Evolutionary conservation across 2,113 vertebrate genomes (phyloP), one percentile per base, ranked within the genome.

Genomic region (Colaptes auratus): DNA sequence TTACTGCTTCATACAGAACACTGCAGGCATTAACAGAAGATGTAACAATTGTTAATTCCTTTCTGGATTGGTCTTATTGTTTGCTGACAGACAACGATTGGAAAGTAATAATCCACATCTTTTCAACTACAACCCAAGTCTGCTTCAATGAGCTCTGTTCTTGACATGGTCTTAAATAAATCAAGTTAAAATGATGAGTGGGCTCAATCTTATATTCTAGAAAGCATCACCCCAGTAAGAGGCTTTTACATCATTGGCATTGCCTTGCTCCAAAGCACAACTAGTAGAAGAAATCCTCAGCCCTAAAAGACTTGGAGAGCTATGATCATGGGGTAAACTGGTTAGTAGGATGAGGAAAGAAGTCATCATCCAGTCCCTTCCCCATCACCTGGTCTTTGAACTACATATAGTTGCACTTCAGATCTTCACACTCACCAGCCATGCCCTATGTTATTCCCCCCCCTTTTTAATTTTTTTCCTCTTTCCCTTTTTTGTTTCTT

Each of bases 21-120:
- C 48, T 93, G 70, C 83, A 76, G 80, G 91, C 53, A 87, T 55
- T 66, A 89, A 93, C 90, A 93, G 88, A 75, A 93, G 92, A 80
- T 52, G 15, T 58, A 86, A 88, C 63, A 86, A 74, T 23, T 55
- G 28, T 60, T 63, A 70, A 75, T 90, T 87, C 77, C 46, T 91
- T 94, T 96, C 89, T 80, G 55, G 64, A 93, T 19, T 88, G 80
- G 64, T 55, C 91, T 86, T 95, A 84, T 65, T 84, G 53, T 66
- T 76, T 71, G 88, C 36, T 92, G 82, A 92, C 15, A 79, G 74
- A 91, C 21, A 86, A 73, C 10, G 80, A 67, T 39, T 92, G 35
- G 53, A 73, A 81, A 73, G n/a, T 74, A 93, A 95, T 39, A 78
- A 89, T 65, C 18, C 10, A 28, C 21, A 9, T 5, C 72, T 70